Percentiles rank a stretch among this genome's conserved stretches.
These are phyloP conservation scores for Prenolepis imparis DNA, from an alignment of 2,888 invertebrate species.

Conservation along the genomic window DNA sequence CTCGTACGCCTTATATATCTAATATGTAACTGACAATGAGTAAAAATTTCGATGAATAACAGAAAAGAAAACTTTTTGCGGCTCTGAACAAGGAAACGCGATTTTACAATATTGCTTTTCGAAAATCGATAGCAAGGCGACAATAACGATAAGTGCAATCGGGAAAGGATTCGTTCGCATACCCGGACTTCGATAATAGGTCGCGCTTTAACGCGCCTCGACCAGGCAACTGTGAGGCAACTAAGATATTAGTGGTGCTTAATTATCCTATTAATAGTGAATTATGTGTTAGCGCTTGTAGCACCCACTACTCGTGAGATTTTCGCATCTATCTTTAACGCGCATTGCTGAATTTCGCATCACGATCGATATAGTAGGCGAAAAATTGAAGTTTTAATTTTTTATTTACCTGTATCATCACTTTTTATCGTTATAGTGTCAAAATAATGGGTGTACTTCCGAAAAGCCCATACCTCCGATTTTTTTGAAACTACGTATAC, in stretches of 20 bases:
- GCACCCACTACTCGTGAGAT: constrained; percentile 3
- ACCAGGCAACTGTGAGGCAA: constrained; percentile 62
- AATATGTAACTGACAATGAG: background rate
- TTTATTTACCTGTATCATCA: background rate
- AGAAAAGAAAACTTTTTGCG: background rate
- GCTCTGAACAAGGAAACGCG: background rate
- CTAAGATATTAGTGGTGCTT: constrained; percentile 67
- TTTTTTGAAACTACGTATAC: too few relatives aligned
- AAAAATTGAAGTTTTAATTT: constrained; percentile 2
- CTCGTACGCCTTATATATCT: background rate
- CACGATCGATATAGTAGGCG: background rate
- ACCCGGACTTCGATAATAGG: constrained; percentile 28
- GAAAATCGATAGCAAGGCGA: constrained; percentile 29
- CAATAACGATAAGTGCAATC: constrained; percentile 42
- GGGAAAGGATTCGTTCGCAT: constrained; percentile 39
- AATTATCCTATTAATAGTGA: constrained; percentile 74
- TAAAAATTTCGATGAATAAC: background rate
- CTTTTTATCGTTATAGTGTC: background rate
- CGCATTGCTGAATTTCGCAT: background rate
- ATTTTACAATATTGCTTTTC: constrained; percentile 19
- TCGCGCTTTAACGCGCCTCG: constrained; percentile 45
- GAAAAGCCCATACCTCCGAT: too few relatives aligned
- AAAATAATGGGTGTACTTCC: too few relatives aligned
- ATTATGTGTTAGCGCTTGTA: background rate
- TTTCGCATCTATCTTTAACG: constrained; percentile 1